These are phyloP conservation scores for Jaculus jaculus DNA, from an alignment of 2,113 vertebrate genomes.

Conservation along the genomic window DNA sequence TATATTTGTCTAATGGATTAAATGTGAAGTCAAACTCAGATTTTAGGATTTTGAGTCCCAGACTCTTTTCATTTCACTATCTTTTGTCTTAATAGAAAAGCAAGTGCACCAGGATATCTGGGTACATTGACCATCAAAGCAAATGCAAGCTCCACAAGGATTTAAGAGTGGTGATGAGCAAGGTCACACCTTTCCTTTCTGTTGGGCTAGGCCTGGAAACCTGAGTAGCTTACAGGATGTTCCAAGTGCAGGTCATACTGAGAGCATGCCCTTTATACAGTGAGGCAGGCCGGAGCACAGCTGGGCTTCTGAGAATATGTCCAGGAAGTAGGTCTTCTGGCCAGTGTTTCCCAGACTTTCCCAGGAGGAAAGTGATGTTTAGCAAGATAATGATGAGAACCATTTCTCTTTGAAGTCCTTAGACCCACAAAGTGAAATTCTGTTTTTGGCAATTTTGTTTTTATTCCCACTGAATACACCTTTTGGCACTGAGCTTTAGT, in stretches of 20 bases:
- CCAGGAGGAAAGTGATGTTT: slow-evolving; percentile 2
- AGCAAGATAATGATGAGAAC: background rate
- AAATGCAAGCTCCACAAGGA: background rate
- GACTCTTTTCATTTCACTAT: background rate
- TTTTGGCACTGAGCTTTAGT: slow-evolving; percentile 38
- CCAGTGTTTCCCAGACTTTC: slow-evolving; percentile 11
- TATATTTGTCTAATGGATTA: background rate
- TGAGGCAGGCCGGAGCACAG: background rate
- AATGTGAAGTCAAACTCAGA: background rate
- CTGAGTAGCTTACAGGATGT: background rate
- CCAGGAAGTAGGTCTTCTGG: background rate
- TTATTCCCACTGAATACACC: slow-evolving; percentile 5
- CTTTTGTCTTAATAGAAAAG: background rate
- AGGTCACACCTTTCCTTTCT: background rate
- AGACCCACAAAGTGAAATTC: background rate
- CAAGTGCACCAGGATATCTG: background rate
- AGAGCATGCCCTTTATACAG: background rate
- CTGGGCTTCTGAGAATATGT: background rate
- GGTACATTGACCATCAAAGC: background rate
- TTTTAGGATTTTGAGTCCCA: background rate
- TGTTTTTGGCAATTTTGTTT: slow-evolving; percentile 4
- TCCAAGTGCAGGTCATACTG: background rate
- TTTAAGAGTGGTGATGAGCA: background rate
- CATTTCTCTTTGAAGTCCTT: background rate
- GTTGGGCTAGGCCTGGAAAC: background rate